Percentiles rank a stretch among this genome's conserved stretches.
Evolutionary conservation across 2,113 vertebrate species (phyloP).

Genomic region (Vulpes lagopus): DNA sequence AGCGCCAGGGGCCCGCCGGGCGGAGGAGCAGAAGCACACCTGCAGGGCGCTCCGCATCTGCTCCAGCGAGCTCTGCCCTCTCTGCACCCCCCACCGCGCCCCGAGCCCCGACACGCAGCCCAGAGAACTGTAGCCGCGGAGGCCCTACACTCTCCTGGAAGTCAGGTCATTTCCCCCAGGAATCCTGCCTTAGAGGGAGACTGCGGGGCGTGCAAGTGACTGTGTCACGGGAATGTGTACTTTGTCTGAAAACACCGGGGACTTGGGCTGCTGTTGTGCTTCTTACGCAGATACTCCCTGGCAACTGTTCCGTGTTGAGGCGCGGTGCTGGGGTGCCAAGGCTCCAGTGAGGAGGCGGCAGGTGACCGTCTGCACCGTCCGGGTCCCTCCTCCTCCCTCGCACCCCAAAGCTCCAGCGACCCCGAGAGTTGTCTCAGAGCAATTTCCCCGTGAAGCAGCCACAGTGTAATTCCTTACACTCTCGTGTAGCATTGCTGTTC

Average conservation of each 20-base stretch:
- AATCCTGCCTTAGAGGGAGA: background rate
- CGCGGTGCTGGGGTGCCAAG: background rate
- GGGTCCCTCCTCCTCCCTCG: background rate
- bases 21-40: background rate
- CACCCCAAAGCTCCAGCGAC: background rate
- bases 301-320: background rate
- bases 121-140: background rate
- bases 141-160: background rate
- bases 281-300: background rate
- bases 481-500: background rate
- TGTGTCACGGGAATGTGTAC: background rate
- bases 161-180: background rate
- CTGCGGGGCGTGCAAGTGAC: background rate
- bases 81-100: too few species aligned
- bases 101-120: background rate
- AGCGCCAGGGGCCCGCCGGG: too few species aligned
- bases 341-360: background rate
- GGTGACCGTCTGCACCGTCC: background rate
- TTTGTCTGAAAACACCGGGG: constrained; percentile 40
- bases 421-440: background rate
- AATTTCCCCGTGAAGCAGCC: background rate
- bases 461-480: background rate
- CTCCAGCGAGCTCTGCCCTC: background rate
- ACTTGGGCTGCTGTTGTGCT: background rate
- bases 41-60: background rate